Percentiles rank a stretch among this genome's conserved stretches.
Conservation (phyloP, 1,140 invertebrate species). For the Bombus breviceps region DNA sequence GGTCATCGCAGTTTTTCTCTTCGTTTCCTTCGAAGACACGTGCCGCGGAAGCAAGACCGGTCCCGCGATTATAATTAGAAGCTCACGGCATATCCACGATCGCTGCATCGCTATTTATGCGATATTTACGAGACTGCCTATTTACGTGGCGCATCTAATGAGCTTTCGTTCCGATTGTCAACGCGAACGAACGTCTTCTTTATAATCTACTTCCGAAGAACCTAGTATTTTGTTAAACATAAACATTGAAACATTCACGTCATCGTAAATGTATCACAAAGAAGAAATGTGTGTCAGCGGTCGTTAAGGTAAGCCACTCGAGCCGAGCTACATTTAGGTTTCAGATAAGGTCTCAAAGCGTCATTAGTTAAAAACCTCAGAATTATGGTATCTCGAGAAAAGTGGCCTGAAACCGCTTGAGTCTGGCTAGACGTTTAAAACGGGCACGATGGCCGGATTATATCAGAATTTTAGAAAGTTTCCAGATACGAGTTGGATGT, state of each 20-base stretch:
- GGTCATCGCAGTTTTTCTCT: background rate
- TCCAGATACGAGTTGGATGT: too few relatives aligned
- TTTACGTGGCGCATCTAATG: background rate
- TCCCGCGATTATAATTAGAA: slow-evolving; percentile 48
- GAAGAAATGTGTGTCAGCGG: background rate
- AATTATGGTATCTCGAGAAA: slow-evolving; percentile 3
- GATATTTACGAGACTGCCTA: too few relatives aligned
- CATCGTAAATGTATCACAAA: background rate
- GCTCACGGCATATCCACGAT: slow-evolving; percentile 1
- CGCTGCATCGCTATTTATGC: background rate
- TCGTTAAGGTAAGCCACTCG: background rate
- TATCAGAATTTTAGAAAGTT: slow-evolving; percentile 47
- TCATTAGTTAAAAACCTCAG: slow-evolving; percentile 25
- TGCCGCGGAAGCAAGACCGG: background rate
- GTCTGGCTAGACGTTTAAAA: background rate
- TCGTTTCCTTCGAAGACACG: background rate
- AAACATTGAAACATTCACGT: background rate
- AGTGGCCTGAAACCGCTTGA: background rate
- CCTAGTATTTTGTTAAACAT: background rate
- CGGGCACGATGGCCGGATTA: background rate
- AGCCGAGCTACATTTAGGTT: slow-evolving; percentile 14
- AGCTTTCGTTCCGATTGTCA: slow-evolving; percentile 5
- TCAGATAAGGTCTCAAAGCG: slow-evolving; percentile 13
- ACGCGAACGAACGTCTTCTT: background rate
- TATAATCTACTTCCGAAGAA: background rate